These are phyloP conservation scores for Furcula furcula DNA, from an alignment of 2,888 invertebrate species.

Conservation along the genomic window DNA sequence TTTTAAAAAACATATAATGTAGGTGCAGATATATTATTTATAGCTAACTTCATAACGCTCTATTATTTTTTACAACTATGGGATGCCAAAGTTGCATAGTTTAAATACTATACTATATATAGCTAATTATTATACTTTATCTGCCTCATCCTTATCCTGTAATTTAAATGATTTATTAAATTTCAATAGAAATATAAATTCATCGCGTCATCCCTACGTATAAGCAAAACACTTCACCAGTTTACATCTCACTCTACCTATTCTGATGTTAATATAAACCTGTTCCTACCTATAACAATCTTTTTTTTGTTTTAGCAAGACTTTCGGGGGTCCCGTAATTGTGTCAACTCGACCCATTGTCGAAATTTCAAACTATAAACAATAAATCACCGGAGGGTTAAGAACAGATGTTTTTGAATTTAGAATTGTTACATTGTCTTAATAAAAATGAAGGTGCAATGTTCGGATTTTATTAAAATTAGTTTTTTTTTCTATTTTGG, in stretches of 20 bases:
- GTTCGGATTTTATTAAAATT: slow-evolving; percentile 65
- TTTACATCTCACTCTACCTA: slow-evolving; percentile 75
- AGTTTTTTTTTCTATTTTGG: slow-evolving; percentile 51
- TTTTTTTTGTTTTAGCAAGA: slow-evolving; percentile 75
- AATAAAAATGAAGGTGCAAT: slow-evolving; percentile 40
- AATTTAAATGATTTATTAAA: no score
- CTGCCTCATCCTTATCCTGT: no score
- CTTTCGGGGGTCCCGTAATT: slow-evolving; percentile 61
- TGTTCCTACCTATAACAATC: slow-evolving; percentile 69
- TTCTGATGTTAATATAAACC: slow-evolving; percentile 76
- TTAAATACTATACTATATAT: no score
- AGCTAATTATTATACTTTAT: no score
- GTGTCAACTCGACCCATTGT: slow-evolving; percentile 72
- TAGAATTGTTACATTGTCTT: slow-evolving; percentile 63
- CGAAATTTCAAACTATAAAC: slow-evolving; percentile 60
- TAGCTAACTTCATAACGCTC: no score
- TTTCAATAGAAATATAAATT: no score
- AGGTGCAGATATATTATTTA: no score
- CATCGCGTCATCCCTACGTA: slow-evolving; percentile 53
- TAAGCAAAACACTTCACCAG: slow-evolving; percentile 55
- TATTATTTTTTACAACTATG: no score
- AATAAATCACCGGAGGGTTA: slow-evolving; percentile 50
- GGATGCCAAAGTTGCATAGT: no score
- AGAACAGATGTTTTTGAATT: slow-evolving; percentile 62
- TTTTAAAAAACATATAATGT: no score